Evolutionary conservation across 2,888 invertebrate species (phyloP).

Genomic region (Agriopis leucophaearia): DNA sequence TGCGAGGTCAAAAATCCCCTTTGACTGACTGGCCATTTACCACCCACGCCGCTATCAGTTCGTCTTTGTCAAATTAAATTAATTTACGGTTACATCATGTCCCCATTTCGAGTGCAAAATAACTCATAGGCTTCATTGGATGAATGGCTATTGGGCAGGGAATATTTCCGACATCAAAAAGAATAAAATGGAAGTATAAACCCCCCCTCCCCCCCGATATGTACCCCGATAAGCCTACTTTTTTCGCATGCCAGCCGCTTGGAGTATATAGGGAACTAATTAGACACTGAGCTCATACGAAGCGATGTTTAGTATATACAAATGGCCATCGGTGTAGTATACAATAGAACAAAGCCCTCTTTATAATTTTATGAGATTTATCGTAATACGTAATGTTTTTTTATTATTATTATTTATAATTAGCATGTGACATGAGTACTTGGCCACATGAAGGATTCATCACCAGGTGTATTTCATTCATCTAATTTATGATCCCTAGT

Average conservation of each 20-base stretch:
- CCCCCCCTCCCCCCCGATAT: too few species aligned
- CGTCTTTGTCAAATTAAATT: slow-evolving; percentile 51
- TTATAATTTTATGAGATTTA: slow-evolving; percentile 1
- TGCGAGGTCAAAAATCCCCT: slow-evolving; percentile 48
- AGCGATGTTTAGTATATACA: not conserved
- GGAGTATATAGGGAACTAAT: too few species aligned
- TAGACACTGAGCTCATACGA: too few species aligned
- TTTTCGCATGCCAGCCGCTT: not conserved
- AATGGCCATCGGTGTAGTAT: not conserved
- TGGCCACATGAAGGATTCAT: not conserved
- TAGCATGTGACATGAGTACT: not conserved
- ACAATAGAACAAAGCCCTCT: slow-evolving; percentile 4
- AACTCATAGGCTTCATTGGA: slow-evolving; percentile 24
- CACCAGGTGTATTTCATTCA: slow-evolving; percentile 16
- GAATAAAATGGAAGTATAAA: slow-evolving; percentile 15
- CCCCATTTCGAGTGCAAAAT: slow-evolving; percentile 37
- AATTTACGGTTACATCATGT: slow-evolving; percentile 48
- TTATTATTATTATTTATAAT: not conserved
- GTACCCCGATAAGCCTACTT: not conserved
- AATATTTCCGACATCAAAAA: slow-evolving; percentile 15
- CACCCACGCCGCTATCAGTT: slow-evolving; percentile 50
- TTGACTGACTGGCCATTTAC: slow-evolving; percentile 41
- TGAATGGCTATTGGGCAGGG: slow-evolving; percentile 21
- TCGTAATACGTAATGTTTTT: not conserved
- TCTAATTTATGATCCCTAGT: slow-evolving; percentile 4